Percentiles rank a stretch among this genome's conserved stretches.
Conservation (phyloP, 2,797 vertebrate species). For the Hylomyscus alleni region DNA sequence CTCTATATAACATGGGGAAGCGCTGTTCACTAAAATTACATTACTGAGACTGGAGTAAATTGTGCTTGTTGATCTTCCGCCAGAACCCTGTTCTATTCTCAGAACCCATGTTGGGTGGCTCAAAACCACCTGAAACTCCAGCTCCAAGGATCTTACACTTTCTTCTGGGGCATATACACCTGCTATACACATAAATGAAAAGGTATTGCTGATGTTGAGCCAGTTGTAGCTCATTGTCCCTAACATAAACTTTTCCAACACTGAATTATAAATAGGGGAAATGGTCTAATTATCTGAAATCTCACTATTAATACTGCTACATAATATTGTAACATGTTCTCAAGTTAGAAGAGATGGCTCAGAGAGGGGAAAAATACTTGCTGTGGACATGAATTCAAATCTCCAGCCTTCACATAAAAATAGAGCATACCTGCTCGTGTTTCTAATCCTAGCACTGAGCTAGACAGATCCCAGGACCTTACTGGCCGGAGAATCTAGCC, state of each 20-base stretch:
- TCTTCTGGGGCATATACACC: not conserved
- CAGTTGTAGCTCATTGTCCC: conserved; percentile 19
- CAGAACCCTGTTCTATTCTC: not conserved
- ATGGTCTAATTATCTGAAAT: conserved; percentile 25
- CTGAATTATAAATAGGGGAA: not conserved
- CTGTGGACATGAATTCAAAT: not conserved
- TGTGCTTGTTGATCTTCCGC: not conserved
- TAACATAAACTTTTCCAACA: conserved; percentile 39
- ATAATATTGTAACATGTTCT: conserved; percentile 9
- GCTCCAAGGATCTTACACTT: not conserved
- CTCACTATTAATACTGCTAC: not conserved
- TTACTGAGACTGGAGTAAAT: not conserved
- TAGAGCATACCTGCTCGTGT: not conserved
- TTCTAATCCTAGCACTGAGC: not conserved
- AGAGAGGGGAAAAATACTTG: not conserved
- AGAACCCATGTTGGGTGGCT: not conserved
- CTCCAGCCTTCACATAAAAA: not conserved
- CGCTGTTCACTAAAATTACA: not conserved
- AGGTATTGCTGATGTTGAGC: conserved; percentile 2
- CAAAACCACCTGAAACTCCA: not conserved
- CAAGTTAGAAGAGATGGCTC: not conserved
- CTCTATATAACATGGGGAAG: not conserved
- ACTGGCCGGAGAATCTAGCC: not conserved
- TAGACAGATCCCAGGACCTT: not conserved
- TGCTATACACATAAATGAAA: conserved; percentile 17